Percentiles rank a stretch among this genome's conserved stretches.
Evolutionary conservation across 2,888 invertebrate genomes (phyloP).

Genomic region (Panzeria rudis): DNA sequence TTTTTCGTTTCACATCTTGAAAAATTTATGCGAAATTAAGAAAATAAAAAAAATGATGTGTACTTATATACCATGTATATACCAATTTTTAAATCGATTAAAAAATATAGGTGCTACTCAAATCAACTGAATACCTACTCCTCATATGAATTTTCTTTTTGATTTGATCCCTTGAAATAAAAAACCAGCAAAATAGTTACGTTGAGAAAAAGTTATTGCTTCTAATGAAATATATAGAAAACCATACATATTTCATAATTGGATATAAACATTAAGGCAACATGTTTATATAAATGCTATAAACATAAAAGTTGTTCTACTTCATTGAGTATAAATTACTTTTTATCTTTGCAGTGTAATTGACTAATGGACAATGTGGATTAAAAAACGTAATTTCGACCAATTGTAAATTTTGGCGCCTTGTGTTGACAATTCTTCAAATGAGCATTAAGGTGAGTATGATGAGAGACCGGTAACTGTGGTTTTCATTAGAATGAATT

Average conservation of each 20-base stretch:
- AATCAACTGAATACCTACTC: no score
- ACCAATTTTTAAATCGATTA: no score
- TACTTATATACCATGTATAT: no score
- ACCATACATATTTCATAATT: neutral
- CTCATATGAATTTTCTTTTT: no score
- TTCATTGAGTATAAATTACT: neutral
- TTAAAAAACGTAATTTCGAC: neutral
- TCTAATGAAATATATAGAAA: no score
- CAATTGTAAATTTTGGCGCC: conserved; percentile 38
- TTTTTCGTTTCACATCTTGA: no score
- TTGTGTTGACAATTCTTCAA: neutral
- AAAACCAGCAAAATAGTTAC: no score
- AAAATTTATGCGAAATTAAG: no score
- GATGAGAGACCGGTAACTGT: conserved; percentile 45
- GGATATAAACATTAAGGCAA: conserved; percentile 4
- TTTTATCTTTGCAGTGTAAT: conserved; percentile 6
- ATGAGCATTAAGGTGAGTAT: conserved; percentile 12
- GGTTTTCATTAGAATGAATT: conserved; percentile 36
- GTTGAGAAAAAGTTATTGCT: no score
- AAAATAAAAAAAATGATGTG: no score
- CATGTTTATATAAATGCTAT: neutral
- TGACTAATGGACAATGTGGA: conserved; percentile 10
- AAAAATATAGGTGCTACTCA: no score
- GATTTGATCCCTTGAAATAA: no score
- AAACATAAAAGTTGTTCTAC: neutral